phyloP scores from a whole-genome alignment of 2,888 invertebrate species.

The Drosophila anomelani region DNA sequence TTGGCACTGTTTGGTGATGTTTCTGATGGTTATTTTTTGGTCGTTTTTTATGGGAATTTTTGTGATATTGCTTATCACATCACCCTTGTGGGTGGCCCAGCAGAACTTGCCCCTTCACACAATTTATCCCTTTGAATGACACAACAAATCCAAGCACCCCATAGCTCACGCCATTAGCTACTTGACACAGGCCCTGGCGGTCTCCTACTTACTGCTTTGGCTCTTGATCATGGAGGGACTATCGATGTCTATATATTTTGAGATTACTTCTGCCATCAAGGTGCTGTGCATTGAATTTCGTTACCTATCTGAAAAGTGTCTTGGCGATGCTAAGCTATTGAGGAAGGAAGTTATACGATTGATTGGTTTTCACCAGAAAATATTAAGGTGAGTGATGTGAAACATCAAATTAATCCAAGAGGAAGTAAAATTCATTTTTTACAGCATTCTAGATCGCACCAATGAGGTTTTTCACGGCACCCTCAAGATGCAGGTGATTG shows the following conservation, averaged over 20 bases:
- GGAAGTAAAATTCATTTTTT: neutral
- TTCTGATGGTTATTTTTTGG: neutral
- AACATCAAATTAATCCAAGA: no score
- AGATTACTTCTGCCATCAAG: slow-evolving; percentile 7
- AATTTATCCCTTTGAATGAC: slow-evolving; percentile 19
- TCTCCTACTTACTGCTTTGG: neutral
- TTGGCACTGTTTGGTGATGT: neutral
- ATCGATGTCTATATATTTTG: neutral
- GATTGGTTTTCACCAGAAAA: slow-evolving; percentile 5
- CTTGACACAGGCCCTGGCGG: neutral
- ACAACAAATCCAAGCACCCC: slow-evolving; percentile 15
- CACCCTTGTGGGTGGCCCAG: slow-evolving; percentile 34
- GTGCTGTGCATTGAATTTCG: slow-evolving; percentile 18
- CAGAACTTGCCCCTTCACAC: slow-evolving; percentile 20
- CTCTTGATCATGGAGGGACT: slow-evolving; percentile 8
- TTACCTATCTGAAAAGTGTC: neutral
- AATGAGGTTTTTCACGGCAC: slow-evolving; percentile 27
- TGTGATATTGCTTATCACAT: neutral
- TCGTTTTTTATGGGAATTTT: slow-evolving; percentile 4
- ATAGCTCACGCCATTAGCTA: slow-evolving; percentile 3
- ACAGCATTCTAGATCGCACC: slow-evolving; percentile 12
- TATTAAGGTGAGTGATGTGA: slow-evolving; percentile 6
- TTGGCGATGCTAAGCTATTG: neutral
- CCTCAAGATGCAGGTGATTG: slow-evolving; percentile 17
- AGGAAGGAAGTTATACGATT: neutral